Base-by-base conservation (phyloP, 2,797 vertebrate genomes). In the Rousettus madagascariensis region DNA sequence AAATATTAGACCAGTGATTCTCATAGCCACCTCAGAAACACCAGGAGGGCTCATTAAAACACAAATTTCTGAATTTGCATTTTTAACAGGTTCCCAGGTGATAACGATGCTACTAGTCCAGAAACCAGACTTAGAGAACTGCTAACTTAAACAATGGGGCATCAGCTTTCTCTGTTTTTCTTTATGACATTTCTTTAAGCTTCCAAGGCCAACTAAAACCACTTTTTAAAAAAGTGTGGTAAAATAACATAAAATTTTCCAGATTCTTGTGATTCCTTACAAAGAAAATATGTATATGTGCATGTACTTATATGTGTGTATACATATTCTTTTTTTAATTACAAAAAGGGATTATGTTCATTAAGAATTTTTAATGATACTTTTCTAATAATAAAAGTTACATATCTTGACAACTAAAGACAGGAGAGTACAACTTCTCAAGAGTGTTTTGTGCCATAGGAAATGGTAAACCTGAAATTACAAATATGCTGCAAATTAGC, bases 381-480 rank as follows among this genome's bases (percentile, higher is more conserved):
- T 57, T 95, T 91, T 88, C 33, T 66, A 55, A 66, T 86, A 84
- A 20, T 49, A 71, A 94, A 89, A 86, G 28, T 51, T 89, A 49
- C 0, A 30, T 46, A 43, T 12, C 53, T 66, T 86, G 69, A 90
- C 38, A 33, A 55, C 33, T 78, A 4, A 83, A 55, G 43, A 36
- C 11, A 65, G 19, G 6, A 46, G 19, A 61, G 8, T 17, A 33
- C 11, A 83, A 55, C 6, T 63, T 86, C 94, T 95, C 19, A 51
- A 41, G 24, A 80, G 5, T 74, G 22, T 71, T 85, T 88, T 69
- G 4, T 38, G 12, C 5, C 16, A 55, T 30, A 86, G 51, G 17
- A 59, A 77, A 66, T 55, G 22, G n/a, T 51, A 93, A 87, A 53
- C 4, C 13, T 11, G 19, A 13, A 46, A 55, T 38, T 72, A 68